Conservation (phyloP, 35 echinoderm and acorn worm genomes). For the Apostichopus californicus region DNA sequence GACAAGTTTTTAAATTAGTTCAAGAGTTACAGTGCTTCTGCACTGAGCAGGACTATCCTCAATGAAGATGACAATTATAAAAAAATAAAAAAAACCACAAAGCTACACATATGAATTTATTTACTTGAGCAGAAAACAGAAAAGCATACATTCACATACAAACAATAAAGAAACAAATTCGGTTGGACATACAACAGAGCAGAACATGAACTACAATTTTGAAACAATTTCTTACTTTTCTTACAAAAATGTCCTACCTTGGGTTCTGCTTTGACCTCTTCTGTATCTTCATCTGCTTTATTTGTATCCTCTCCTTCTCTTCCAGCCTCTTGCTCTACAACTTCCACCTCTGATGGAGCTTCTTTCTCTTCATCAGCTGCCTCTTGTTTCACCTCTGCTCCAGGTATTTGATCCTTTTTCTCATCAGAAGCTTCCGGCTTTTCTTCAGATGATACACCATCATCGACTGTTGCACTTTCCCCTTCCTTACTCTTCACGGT, state of each 20-base stretch:
- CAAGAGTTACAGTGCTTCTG: too few relatives aligned
- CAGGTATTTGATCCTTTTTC: neutral
- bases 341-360: slow-evolving; percentile 11
- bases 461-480: neutral
- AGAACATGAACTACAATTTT: too few relatives aligned
- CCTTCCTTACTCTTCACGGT: neutral
- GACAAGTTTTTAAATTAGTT: too few relatives aligned
- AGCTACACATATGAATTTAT: too few relatives aligned
- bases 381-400: slow-evolving; percentile 20
- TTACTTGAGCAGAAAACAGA: too few relatives aligned
- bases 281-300: neutral
- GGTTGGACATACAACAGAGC: too few relatives aligned
- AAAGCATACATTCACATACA: too few relatives aligned
- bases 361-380: slow-evolving; percentile 29
- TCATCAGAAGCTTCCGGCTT: neutral
- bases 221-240: neutral
- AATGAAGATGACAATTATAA: too few relatives aligned
- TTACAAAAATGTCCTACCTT: neutral
- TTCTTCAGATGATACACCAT: slow-evolving; percentile 33
- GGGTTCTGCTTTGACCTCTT: neutral
- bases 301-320: neutral
- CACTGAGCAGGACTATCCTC: too few relatives aligned
- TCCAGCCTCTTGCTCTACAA: neutral
- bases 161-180: too few relatives aligned
- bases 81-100: too few relatives aligned